Evolutionary conservation across 1,140 invertebrate genomes (phyloP).

Genomic region (Drosophila melanica): DNA sequence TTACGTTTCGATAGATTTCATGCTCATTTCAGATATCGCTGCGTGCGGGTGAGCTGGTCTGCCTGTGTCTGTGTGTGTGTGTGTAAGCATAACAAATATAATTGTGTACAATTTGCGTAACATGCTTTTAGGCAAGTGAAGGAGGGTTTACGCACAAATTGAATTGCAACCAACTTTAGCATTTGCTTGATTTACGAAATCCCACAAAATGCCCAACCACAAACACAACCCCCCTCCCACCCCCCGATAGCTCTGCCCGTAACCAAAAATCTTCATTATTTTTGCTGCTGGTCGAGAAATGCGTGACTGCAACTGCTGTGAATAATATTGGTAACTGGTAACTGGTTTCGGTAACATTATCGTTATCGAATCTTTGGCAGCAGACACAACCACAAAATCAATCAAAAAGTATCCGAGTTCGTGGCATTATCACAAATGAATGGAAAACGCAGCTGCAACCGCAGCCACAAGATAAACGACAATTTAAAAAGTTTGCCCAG

Average conservation of each 20-base stretch:
- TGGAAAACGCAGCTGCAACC: slow-evolving; percentile 32
- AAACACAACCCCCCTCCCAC: background rate
- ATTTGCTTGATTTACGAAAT: slow-evolving; percentile 35
- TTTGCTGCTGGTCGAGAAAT: slow-evolving; percentile 36
- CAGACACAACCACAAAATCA: slow-evolving; percentile 70
- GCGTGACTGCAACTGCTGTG: slow-evolving; percentile 26
- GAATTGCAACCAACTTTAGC: slow-evolving; percentile 63
- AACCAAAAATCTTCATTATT: slow-evolving; percentile 74
- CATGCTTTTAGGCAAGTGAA: slow-evolving; percentile 26
- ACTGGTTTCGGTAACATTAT: background rate
- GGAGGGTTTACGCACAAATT: slow-evolving; percentile 43
- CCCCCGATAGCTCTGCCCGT: background rate
- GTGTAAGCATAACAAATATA: slow-evolving; percentile 60
- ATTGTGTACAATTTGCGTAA: slow-evolving; percentile 73
- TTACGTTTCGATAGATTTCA: slow-evolving; percentile 78
- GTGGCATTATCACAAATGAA: slow-evolving; percentile 61
- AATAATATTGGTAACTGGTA: slow-evolving; percentile 22
- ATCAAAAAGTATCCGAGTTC: slow-evolving; percentile 51
- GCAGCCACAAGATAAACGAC: slow-evolving; percentile 64
- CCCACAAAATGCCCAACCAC: slow-evolving; percentile 21
- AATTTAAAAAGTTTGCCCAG: slow-evolving; percentile 64
- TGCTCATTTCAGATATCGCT: slow-evolving; percentile 65
- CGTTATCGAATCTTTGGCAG: slow-evolving; percentile 14
- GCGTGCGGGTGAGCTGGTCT: background rate
- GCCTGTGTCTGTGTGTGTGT: background rate